Base-by-base conservation (phyloP, 2,113 vertebrate species). In the Coracopsis vasa region DNA sequence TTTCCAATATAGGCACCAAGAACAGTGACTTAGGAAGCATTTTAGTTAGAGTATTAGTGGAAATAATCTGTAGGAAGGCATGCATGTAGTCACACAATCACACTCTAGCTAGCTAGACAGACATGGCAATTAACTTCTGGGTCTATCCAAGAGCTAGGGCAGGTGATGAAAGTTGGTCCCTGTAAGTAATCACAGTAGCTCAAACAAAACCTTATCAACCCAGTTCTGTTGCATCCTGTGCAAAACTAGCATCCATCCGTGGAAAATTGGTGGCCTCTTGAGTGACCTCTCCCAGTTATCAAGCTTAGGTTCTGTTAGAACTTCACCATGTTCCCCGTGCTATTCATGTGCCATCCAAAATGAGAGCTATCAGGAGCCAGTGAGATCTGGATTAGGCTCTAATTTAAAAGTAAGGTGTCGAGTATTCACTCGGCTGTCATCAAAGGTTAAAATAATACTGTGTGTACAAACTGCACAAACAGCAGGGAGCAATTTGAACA, bases 31-130 rank as follows among this genome's bases (percentile, higher is more conserved):
- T 70, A 83, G 84, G 75, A 82, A 62, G 42, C 37, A 87, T 44
- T 92, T 94, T 88, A 80, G 85, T 88, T 53, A 81, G 39, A 86
- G 70, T 70, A 91, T 60, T 80, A 90, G 69, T 70, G 74, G 62
- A 88, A 95, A 90, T 79, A 92, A 95, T 35, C 74, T 82, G n/a
- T 56, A 41, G 28, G 66, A 73, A 88, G 51, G 61, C 70, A 54
- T 2, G 8, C 7, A 10, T 31, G 66, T 35, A 17, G 33, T 85
- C 58, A 44, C 66, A 51, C 4, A 2, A 79, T 51, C 61, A 60
- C 54, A 61, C 39, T 14, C 27, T 20, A 71, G 21, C 51, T 51
- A 31, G 62, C 44, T 42, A 85, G 47, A 79, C 21, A 62, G n/a
- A 31, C 39, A 39, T 0, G 4, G 35, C 61, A 69, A 69, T 27